Evolutionary conservation across 2,888 invertebrate genomes (phyloP).

Genomic region (Drepanosiphum platanoidis): DNA sequence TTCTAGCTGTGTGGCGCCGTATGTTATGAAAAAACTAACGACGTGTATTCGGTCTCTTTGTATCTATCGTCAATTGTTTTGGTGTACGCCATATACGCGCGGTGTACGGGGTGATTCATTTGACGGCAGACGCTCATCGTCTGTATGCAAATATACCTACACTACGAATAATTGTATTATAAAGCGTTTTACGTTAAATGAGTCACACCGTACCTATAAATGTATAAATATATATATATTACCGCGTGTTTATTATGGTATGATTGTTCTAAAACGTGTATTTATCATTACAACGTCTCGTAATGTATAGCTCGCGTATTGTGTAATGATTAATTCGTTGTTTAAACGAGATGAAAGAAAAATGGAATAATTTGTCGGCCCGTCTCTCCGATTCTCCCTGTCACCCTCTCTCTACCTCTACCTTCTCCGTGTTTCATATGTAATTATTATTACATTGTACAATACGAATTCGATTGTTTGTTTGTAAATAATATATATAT

Average conservation of each 20-base stretch:
- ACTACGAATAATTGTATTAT: no score
- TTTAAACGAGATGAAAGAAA: not conserved
- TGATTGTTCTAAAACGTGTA: not conserved
- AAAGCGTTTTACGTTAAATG: no score
- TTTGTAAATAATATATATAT: not conserved
- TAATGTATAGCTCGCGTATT: not conserved
- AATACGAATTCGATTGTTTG: not conserved
- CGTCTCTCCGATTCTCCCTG: not conserved
- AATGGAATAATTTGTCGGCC: not conserved
- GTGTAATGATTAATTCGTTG: not conserved
- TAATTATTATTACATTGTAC: not conserved
- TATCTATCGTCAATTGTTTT: not conserved
- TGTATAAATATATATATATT: no score
- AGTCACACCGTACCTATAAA: no score
- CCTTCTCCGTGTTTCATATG: no score
- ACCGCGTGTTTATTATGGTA: not conserved
- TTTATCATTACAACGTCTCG: no score
- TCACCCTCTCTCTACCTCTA: not conserved
- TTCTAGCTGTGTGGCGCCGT: not conserved
- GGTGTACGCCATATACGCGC: no score
- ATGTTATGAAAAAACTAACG: not conserved
- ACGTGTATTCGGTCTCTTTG: not conserved
- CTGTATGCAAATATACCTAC: no score
- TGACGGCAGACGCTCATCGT: no score
- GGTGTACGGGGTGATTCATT: no score